A percentile compares a stretch with the other conserved stretches of the same genome.
phyloP scores from a whole-genome alignment of 2,113 vertebrate genomes.

The Ptychochromis oligacanthus region DNA sequence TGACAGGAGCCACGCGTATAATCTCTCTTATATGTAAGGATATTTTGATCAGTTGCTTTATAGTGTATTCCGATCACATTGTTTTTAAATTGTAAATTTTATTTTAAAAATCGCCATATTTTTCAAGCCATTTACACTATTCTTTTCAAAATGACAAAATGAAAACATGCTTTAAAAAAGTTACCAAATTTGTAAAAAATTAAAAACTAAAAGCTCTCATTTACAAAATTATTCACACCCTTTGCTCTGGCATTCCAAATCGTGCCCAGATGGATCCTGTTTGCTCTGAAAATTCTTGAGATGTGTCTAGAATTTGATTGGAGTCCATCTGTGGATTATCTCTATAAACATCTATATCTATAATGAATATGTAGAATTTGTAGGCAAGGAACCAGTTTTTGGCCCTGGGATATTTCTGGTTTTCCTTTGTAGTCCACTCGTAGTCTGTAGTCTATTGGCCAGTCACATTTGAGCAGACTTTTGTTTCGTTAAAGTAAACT shows the following conservation, averaged over 20 bases:
- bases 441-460: neutral
- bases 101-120: neutral
- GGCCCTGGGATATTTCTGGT: neutral
- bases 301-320: neutral
- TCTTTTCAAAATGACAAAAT: neutral
- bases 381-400: neutral
- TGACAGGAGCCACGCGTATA: neutral
- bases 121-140: neutral
- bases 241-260: neutral
- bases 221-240: neutral
- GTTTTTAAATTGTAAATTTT: neutral
- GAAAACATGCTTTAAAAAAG: neutral
- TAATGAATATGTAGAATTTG: neutral
- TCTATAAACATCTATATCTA: neutral
- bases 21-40: neutral
- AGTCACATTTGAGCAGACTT: neutral
- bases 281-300: neutral
- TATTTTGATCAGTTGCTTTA: neutral
- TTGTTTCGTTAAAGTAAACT: too few species aligned
- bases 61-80: neutral
- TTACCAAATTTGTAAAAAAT: neutral
- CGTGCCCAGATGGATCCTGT: neutral
- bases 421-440: neutral
- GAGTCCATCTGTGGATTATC: neutral
- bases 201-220: neutral